A percentile compares a stretch with the other conserved stretches of the same genome.
phyloP scores from a whole-genome alignment of 2,888 invertebrate species.

The Mesoligia furuncula region DNA sequence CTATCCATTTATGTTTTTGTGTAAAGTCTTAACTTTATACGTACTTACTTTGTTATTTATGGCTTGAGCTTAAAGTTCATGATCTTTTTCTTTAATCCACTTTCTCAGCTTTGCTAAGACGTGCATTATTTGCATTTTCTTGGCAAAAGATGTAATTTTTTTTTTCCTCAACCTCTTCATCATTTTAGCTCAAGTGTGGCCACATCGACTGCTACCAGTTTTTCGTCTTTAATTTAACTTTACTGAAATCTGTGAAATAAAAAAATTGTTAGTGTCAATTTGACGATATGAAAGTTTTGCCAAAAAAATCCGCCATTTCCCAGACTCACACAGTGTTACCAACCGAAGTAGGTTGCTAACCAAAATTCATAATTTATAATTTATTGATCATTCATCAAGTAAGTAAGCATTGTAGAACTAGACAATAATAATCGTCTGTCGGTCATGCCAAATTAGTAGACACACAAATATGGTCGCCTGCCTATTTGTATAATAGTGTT shows the following conservation, averaged over 20 bases:
- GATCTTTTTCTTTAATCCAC: neutral
- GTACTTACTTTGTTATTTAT: conserved; percentile 27
- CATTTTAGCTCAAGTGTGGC: neutral
- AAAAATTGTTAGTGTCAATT: neutral
- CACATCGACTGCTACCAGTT: neutral
- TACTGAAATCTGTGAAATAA: no score
- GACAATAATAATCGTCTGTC: conserved; percentile 74
- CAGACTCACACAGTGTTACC: neutral
- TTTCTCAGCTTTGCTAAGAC: neutral
- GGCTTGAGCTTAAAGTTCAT: conserved; percentile 7
- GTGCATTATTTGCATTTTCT: neutral
- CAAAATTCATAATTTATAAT: conserved; percentile 54
- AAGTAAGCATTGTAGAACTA: conserved; percentile 70
- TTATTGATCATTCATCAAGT: conserved; percentile 70
- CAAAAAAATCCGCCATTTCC: neutral
- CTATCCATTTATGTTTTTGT: conserved; percentile 7
- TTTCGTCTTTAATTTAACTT: neutral
- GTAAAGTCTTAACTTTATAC: conserved; percentile 13
- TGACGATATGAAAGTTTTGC: neutral
- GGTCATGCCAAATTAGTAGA: conserved; percentile 77
- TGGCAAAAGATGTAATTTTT: neutral
- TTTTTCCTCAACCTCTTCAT: no score
- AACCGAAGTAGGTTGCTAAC: conserved; percentile 15
- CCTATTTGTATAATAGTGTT: conserved; percentile 66
- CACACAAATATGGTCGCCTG: conserved; percentile 69